These are phyloP conservation scores for Micropoecilia bifurca DNA, from an alignment of 2,797 vertebrate genomes.

Conservation along the genomic window DNA sequence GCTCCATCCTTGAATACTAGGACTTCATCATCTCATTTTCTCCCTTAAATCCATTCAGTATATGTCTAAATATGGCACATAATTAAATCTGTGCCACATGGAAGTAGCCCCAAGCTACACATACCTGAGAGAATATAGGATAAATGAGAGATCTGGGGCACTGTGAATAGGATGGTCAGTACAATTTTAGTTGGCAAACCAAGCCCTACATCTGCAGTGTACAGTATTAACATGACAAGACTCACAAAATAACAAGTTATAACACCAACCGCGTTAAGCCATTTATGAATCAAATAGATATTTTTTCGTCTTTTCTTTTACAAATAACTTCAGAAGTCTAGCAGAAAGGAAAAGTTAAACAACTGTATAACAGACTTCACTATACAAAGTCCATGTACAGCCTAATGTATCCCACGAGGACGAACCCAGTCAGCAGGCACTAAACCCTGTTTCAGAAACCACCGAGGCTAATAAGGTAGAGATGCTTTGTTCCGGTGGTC, in stretches of 20 bases:
- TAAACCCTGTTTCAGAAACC: constrained; percentile 50
- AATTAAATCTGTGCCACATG: constrained; percentile 73
- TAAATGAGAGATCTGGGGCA: constrained; percentile 66
- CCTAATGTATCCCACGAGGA: constrained; percentile 34
- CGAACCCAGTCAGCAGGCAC: constrained; percentile 43
- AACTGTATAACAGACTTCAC: constrained; percentile 35
- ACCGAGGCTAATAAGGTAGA: constrained; percentile 43
- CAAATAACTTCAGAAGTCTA: constrained; percentile 9
- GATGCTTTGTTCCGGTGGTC: constrained; percentile 50
- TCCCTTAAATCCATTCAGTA: constrained; percentile 67
- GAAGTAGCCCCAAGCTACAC: constrained; percentile 56
- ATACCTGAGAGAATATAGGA: constrained; percentile 64
- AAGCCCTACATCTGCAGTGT: constrained; percentile 29
- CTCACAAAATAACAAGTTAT: constrained; percentile 19
- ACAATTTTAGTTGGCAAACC: constrained; percentile 20
- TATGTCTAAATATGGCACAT: constrained; percentile 75
- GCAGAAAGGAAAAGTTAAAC: constrained; percentile 32
- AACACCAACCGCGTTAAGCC: constrained; percentile 2
- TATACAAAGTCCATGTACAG: constrained; percentile 17
- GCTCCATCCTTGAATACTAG: constrained; percentile 50
- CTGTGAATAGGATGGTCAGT: constrained; percentile 47
- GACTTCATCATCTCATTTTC: constrained; percentile 59
- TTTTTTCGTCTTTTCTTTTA: constrained; percentile 20
- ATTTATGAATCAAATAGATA: constrained; percentile 19
- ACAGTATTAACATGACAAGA: constrained; percentile 24